These are phyloP conservation scores for Gerris lacustris DNA, from an alignment of 2,888 invertebrate genomes.

Conservation along the genomic window DNA sequence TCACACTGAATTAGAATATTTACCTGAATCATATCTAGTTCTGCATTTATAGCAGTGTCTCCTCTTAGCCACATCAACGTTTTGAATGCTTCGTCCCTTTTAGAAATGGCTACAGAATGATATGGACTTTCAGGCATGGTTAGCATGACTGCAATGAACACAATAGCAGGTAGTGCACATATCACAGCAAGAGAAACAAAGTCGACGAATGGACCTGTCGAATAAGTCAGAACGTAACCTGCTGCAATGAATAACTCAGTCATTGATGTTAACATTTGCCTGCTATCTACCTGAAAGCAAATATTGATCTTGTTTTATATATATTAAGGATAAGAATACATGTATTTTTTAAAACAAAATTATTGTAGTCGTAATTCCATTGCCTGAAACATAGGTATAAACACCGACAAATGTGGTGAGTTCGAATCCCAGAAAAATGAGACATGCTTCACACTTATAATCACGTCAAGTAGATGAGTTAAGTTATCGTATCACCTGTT, in stretches of 20 bases:
- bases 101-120: background rate
- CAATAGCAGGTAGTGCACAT: background rate
- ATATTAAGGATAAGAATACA: too few relatives aligned
- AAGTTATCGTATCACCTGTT: too few relatives aligned
- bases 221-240: background rate
- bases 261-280: background rate
- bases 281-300: background rate
- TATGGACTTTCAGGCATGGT: conserved; percentile 5
- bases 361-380: too few relatives aligned
- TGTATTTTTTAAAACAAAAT: too few relatives aligned
- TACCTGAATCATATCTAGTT: background rate
- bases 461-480: too few relatives aligned
- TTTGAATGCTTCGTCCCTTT: background rate
- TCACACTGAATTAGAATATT: background rate
- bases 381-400: too few relatives aligned
- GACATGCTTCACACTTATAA: too few relatives aligned
- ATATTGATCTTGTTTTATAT: background rate
- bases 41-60: background rate
- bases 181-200: background rate
- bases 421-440: too few relatives aligned
- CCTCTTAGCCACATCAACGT: background rate
- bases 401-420: too few relatives aligned
- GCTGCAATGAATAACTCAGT: conserved; percentile 2
- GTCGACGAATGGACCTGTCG: background rate
- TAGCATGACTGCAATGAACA: background rate